phyloP scores from a whole-genome alignment of 1,140 invertebrate genomes.

The Panagrolaimus sp. region DNA sequence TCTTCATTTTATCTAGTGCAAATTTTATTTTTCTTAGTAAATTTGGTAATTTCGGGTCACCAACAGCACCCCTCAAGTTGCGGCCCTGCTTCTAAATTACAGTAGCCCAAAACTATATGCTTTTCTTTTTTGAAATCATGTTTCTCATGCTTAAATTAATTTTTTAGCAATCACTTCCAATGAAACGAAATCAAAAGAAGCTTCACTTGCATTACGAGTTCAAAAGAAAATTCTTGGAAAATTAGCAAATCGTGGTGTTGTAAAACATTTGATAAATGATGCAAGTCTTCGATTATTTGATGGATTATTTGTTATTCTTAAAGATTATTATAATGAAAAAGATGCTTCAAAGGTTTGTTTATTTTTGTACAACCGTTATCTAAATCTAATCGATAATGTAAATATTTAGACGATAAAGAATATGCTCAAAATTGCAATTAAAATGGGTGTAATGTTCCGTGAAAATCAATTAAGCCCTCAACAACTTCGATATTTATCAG shows the following conservation, averaged over 20 bases:
- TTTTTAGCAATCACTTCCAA: too few relatives aligned
- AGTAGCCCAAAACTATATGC: too few relatives aligned
- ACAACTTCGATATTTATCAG: too few relatives aligned
- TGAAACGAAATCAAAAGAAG: too few relatives aligned
- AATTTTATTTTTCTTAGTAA: too few relatives aligned
- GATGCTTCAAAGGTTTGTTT: conserved; percentile 18
- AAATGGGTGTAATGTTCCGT: conserved; percentile 11
- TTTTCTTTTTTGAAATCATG: too few relatives aligned
- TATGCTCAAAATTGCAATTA: not conserved
- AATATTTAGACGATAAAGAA: not conserved
- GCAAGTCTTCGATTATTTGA: conserved; percentile 9
- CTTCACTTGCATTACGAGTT: not conserved
- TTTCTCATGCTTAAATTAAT: too few relatives aligned
- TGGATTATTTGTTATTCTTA: conserved; percentile 5
- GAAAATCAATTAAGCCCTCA: not conserved
- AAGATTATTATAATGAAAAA: conserved; percentile 18
- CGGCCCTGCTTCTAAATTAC: too few relatives aligned
- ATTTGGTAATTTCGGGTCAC: too few relatives aligned
- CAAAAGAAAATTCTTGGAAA: conserved; percentile 21
- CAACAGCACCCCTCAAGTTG: too few relatives aligned
- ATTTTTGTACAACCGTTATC: too few relatives aligned
- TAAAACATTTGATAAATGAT: conserved; percentile 18
- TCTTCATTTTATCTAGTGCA: too few relatives aligned
- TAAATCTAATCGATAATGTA: not conserved
- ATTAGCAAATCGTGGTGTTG: conserved; percentile 9